These are phyloP conservation scores for Madoqua kirkii DNA, from an alignment of 2,113 vertebrate genomes.

Conservation along the genomic window DNA sequence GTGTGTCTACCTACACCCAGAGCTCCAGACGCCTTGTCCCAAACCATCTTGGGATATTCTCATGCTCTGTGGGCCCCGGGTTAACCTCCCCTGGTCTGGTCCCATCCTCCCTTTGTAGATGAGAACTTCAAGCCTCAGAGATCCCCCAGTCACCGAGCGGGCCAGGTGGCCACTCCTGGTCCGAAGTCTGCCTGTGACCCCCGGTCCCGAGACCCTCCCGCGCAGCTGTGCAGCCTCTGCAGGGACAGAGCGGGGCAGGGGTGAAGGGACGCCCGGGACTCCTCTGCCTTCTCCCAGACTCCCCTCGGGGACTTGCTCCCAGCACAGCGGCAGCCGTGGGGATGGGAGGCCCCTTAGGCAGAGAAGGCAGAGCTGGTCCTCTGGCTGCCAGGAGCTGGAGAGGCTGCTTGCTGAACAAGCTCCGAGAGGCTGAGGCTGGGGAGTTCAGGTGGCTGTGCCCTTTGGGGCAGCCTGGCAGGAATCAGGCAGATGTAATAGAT, in stretches of 20 bases:
- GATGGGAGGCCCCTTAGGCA: background rate
- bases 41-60: no score
- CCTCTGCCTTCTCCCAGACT: background rate
- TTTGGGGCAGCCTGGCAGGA: background rate
- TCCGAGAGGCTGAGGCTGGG: background rate
- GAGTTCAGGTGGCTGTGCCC: background rate
- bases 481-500: background rate
- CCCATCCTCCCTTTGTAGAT: background rate
- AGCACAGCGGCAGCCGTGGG: background rate
- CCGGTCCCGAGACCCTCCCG: background rate
- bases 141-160: background rate
- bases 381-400: background rate
- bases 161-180: background rate
- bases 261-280: background rate
- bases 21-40: background rate
- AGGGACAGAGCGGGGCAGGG: background rate
- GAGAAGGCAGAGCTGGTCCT: background rate
- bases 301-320: background rate
- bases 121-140: background rate
- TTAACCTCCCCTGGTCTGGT: background rate
- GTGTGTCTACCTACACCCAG: background rate
- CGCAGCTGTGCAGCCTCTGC: fast-evolving
- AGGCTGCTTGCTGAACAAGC: background rate
- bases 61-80: background rate
- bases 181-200: background rate